Base-by-base conservation (phyloP, 1,140 invertebrate species). In the Pentalonia nigronervosa region DNA sequence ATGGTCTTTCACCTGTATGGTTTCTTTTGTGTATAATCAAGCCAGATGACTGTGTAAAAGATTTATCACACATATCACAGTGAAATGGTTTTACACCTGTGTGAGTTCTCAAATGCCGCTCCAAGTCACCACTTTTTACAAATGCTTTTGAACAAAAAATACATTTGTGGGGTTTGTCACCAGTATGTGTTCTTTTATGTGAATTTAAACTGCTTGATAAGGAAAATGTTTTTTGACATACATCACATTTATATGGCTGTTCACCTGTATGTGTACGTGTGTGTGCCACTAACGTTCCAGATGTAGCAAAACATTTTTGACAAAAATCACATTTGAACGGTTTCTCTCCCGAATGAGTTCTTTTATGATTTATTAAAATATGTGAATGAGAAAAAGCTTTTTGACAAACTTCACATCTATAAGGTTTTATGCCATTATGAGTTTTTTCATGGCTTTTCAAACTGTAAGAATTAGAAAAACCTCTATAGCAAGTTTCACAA, bases 331-430 rank as follows among this genome's bases (percentile, higher is more conserved):
- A 98, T 2, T 96, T 94, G 94, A 96, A 98, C 0, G 97, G 97
- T 94, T 98, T 97, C 94, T 97, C 97, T 0, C 97, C 97, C 17
- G 96, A 97, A 94, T 98, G 98, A 94, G 97, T 97, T 0, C 97
- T 95, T 94, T 96, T 95, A 94, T 98, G 98, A 94, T 98, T 98
- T 60, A 50, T 93, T 86, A 94, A 56, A 34, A 76, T 87, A 86
- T 89, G 91, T 95, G 90, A 92, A 60, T 96, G 96, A 0, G 96
- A 96, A 94, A 97, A 97, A 8, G 95, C 94, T 76, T 95, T 95
- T 2, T 96, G 94, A 94, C 96, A 97, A 23, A 96, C 94, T 34
- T 94, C 94, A 90, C 95, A 96, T 23, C 94, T 94, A 90, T 95
- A 95, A 2, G 95, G 95, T 47, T 94, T 95, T 83, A 96, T 95